These are phyloP conservation scores for Formica selysi DNA, from an alignment of 1,140 invertebrate genomes.

Conservation along the genomic window DNA sequence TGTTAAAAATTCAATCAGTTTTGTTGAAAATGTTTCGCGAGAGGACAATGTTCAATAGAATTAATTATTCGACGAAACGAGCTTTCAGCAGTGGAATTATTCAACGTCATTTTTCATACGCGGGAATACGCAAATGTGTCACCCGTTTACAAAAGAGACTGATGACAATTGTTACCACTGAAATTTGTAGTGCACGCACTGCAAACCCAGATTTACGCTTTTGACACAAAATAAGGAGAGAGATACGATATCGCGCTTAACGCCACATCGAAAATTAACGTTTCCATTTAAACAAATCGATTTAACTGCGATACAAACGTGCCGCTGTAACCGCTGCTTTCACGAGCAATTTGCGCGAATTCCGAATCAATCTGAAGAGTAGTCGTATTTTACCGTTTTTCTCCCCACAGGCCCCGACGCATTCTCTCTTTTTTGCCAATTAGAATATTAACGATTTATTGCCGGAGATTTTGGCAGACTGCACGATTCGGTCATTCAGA, in stretches of 20 bases:
- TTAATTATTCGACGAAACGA: slow-evolving; percentile 50
- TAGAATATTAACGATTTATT: slow-evolving; percentile 79
- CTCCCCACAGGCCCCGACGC: neutral
- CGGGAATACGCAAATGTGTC: slow-evolving; percentile 33
- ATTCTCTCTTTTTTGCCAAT: slow-evolving; percentile 73
- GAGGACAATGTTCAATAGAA: slow-evolving; percentile 53
- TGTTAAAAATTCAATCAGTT: slow-evolving; percentile 59
- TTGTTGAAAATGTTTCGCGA: slow-evolving; percentile 48
- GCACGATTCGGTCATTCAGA: slow-evolving; percentile 52
- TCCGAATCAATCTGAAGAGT: slow-evolving; percentile 73
- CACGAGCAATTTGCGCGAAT: slow-evolving; percentile 63
- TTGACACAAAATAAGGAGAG: slow-evolving; percentile 50
- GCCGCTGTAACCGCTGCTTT: slow-evolving; percentile 35
- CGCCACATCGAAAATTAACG: slow-evolving; percentile 47
- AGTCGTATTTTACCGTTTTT: slow-evolving; percentile 71
- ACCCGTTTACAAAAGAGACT: slow-evolving; percentile 18
- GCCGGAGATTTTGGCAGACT: slow-evolving; percentile 56
- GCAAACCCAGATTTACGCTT: slow-evolving; percentile 55
- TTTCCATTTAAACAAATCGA: slow-evolving; percentile 65
- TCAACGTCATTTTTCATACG: slow-evolving; percentile 51
- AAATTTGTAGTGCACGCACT: slow-evolving; percentile 26
- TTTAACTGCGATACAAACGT: slow-evolving; percentile 43
- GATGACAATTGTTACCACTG: slow-evolving; percentile 53
- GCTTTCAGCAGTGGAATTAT: slow-evolving; percentile 52
- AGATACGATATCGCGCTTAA: slow-evolving; percentile 47